Evolutionary conservation across 2,797 vertebrate genomes (phyloP).

Genomic region (Centroberyx gerrardi): DNA sequence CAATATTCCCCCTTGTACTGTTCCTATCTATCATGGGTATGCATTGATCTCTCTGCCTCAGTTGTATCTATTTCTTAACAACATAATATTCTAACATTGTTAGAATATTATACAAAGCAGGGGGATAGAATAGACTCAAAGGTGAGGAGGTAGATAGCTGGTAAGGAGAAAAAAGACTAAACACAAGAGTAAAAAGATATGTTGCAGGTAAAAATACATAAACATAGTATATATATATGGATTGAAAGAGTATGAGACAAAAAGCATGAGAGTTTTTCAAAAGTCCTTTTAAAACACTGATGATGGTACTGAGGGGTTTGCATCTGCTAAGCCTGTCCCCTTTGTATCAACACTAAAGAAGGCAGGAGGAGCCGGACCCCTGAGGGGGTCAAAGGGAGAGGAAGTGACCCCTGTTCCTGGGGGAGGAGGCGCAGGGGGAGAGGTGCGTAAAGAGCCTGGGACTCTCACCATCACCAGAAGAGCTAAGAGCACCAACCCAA

Average conservation of each 20-base stretch:
- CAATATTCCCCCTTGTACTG: conserved; percentile 49
- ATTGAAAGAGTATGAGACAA: background rate
- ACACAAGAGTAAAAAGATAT: conserved; percentile 7
- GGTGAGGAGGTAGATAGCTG: background rate
- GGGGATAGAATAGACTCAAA: conserved; percentile 12
- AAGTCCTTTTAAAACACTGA: conserved; percentile 29
- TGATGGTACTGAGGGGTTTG: conserved; percentile 43
- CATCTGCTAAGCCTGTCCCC: conserved; percentile 82
- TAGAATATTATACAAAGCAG: conserved; percentile 43
- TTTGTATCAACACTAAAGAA: conserved; percentile 86
- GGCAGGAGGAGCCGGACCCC: conserved; percentile 81
- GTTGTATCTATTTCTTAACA: conserved; percentile 26
- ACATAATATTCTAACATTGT: conserved; percentile 49
- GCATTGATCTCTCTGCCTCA: conserved; percentile 41
- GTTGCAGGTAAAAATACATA: conserved; percentile 12
- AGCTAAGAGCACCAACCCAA: conserved; percentile 78
- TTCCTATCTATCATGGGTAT: conserved; percentile 45
- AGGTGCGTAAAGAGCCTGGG: conserved; percentile 85
- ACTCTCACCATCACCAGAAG: conserved; percentile 73
- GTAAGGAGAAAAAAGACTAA: conserved; percentile 5
- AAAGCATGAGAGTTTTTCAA: conserved; percentile 60
- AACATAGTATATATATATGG: background rate
- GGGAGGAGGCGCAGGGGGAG: conserved; percentile 84
- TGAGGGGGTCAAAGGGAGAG: conserved; percentile 85
- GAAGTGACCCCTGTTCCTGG: conserved; percentile 86